A percentile compares a stretch with the other conserved stretches of the same genome.
phyloP scores from a whole-genome alignment of 1,140 invertebrate species.

The Notospermus geniculatus region DNA sequence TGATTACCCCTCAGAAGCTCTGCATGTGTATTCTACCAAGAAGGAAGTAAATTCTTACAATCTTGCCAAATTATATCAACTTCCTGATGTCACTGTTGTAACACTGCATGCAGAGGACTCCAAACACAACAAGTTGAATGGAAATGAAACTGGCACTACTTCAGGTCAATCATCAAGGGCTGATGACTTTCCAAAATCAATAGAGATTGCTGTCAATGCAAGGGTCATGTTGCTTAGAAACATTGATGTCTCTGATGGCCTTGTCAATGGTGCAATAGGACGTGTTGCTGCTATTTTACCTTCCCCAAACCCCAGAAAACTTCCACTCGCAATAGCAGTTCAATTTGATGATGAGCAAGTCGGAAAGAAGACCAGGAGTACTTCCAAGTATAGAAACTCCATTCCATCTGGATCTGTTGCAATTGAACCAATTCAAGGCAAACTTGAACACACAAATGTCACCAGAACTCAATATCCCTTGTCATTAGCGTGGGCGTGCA shows the following conservation, averaged over 20 bases:
- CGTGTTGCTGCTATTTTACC: background rate
- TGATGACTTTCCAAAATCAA: background rate
- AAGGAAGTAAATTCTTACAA: conserved; percentile 17
- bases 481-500: conserved; percentile 22
- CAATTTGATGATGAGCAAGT: conserved; percentile 15
- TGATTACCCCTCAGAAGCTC: background rate
- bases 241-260: conserved; percentile 13
- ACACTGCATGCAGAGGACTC: conserved; percentile 6
- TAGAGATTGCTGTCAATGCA: conserved; percentile 1
- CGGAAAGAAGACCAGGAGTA: background rate
- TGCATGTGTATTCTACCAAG: conserved; percentile 17
- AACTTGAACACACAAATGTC: conserved; percentile 13
- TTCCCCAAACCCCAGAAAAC: background rate
- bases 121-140: conserved; percentile 1
- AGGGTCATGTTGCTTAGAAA: conserved; percentile 8
- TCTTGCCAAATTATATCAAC: conserved; percentile 1
- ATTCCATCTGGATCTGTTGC: background rate
- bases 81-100: background rate
- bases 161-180: background rate
- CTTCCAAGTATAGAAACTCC: background rate
- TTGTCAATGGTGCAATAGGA: conserved; percentile 16
- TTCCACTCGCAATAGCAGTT: conserved; percentile 4
- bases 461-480: conserved; percentile 24
- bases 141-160: background rate
- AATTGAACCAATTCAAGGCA: background rate